Percentiles rank a stretch among this genome's conserved stretches.
These are phyloP conservation scores for Microcebus tavaratra DNA, from an alignment of 2,113 vertebrate species.

Conservation along the genomic window DNA sequence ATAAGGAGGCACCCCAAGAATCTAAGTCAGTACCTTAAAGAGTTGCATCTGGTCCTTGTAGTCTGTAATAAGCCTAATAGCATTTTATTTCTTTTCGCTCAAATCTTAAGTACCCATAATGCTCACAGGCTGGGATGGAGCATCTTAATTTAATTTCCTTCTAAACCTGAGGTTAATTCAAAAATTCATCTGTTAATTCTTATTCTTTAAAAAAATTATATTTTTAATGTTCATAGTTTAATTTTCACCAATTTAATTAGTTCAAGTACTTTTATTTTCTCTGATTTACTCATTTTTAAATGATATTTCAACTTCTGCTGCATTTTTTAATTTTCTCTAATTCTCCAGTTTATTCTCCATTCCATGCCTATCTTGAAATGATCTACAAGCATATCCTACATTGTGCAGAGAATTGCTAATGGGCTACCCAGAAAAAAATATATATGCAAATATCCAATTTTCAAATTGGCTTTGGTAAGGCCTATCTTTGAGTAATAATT, in stretches of 20 bases:
- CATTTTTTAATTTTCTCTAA: neutral
- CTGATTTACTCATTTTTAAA: neutral
- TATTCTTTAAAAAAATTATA: neutral
- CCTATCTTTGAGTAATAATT: constrained; percentile 24
- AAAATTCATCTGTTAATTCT: neutral
- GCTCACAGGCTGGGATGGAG: neutral
- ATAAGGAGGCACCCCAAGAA: constrained; percentile 11
- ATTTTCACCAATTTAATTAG: neutral
- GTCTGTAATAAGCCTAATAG: neutral
- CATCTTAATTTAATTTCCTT: constrained; percentile 23
- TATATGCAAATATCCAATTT: neutral
- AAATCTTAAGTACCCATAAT: neutral
- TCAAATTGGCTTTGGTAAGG: neutral
- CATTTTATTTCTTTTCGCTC: neutral
- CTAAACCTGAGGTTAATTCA: neutral
- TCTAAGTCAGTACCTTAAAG: neutral
- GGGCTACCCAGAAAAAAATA: neutral
- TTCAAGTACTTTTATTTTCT: neutral
- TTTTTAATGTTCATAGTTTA: neutral
- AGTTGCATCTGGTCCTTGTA: constrained; percentile 15
- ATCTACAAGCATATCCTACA: neutral
- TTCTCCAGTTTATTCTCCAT: neutral
- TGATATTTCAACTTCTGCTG: neutral
- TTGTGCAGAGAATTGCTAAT: neutral
- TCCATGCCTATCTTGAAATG: neutral